Evolutionary conservation across 1,140 invertebrate species (phyloP).

Genomic region (Steinernema khuongi): DNA sequence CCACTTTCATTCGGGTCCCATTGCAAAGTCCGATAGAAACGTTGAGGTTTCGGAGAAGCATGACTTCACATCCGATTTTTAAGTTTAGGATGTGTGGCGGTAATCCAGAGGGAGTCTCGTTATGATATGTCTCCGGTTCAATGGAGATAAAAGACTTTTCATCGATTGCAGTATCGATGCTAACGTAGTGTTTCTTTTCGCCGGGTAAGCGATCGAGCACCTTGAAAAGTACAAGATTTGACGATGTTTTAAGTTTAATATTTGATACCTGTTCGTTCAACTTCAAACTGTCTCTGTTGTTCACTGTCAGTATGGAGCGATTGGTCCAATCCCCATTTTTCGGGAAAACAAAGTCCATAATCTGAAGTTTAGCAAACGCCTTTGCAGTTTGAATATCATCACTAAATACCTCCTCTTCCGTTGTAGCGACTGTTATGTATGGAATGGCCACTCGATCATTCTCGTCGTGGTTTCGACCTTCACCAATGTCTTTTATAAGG

Average conservation of each 20-base stretch:
- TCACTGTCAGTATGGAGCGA: slow-evolving; percentile 5
- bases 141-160: slow-evolving; percentile 4
- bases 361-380: not conserved
- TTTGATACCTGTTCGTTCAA: slow-evolving; percentile 13
- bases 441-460: not conserved
- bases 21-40: slow-evolving; percentile 28
- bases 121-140: slow-evolving; percentile 36
- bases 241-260: not conserved
- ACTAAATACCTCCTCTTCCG: not conserved
- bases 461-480: not conserved
- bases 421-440: not conserved
- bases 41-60: slow-evolving; percentile 26
- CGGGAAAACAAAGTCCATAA: slow-evolving; percentile 2
- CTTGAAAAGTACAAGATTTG: not conserved
- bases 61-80: slow-evolving; percentile 23
- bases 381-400: not conserved
- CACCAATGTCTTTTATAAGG: not conserved
- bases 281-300: slow-evolving; percentile 8
- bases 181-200: not conserved
- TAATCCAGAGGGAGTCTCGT: slow-evolving; percentile 19
- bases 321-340: not conserved
- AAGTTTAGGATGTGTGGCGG: slow-evolving; percentile 19
- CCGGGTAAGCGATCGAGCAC: not conserved
- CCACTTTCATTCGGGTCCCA: slow-evolving; percentile 21
- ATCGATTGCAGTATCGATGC: not conserved